Evolutionary conservation across 2,113 vertebrate species (phyloP).

Genomic region (Bos indicus): DNA sequence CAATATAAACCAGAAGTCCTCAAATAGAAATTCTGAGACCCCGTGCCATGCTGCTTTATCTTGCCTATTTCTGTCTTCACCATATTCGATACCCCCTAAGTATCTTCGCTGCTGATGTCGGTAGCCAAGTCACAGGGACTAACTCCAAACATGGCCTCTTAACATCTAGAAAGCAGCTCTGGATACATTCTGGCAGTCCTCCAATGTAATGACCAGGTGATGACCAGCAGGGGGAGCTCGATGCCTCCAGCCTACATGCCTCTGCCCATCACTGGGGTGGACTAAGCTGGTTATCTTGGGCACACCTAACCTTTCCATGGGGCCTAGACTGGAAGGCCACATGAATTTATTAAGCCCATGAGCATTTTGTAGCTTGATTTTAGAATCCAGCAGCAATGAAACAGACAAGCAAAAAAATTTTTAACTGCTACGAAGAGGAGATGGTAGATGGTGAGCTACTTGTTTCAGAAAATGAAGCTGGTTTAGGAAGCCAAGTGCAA

Average conservation of each 20-base stretch:
- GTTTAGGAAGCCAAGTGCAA: background rate
- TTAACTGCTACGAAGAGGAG: background rate
- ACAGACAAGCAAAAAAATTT: background rate
- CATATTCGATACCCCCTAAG: background rate
- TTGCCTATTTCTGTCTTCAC: background rate
- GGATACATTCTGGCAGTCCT: accelerated
- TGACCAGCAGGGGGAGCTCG: background rate
- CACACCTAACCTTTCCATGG: background rate
- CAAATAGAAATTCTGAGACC: background rate
- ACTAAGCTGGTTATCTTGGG: background rate
- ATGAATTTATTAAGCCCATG: background rate
- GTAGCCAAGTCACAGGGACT: background rate
- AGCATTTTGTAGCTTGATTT: background rate
- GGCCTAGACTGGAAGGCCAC: background rate
- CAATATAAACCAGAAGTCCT: background rate
- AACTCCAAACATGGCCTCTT: background rate
- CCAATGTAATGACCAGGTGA: accelerated
- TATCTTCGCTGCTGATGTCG: background rate
- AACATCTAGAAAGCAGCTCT: background rate
- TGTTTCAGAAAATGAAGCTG: background rate
- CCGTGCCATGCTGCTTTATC: background rate
- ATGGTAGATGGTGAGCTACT: background rate
- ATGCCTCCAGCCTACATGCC: background rate
- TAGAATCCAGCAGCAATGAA: background rate
- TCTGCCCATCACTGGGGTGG: background rate